A percentile compares a stretch with the other conserved stretches of the same genome.
Conservation (phyloP, 1,140 invertebrate species). For the Dendrolimus kikuchii region DNA sequence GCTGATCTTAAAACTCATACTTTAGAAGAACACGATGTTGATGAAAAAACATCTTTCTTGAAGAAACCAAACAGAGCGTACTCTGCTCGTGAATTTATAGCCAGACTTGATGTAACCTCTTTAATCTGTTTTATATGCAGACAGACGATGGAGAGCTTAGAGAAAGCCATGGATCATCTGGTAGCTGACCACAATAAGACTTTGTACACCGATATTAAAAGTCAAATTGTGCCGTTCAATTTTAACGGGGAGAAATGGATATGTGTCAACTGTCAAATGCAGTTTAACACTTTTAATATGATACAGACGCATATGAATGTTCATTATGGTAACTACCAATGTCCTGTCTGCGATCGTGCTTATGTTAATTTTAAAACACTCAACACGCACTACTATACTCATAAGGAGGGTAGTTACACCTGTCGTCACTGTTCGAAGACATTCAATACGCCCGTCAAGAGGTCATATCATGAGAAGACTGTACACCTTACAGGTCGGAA, state of each 20-base stretch:
- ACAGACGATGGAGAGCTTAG: conserved; percentile 9
- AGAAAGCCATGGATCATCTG: conserved; percentile 21
- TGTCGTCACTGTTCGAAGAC: conserved; percentile 37
- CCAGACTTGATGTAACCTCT: conserved; percentile 29
- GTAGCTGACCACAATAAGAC: conserved; percentile 10
- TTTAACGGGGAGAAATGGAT: conserved; percentile 20
- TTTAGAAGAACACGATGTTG: conserved; percentile 5
- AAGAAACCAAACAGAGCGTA: too few species aligned
- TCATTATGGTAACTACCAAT: conserved; percentile 44
- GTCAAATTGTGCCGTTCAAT: conserved; percentile 31
- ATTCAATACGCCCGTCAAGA: conserved; percentile 34
- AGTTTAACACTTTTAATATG: conserved; percentile 24
- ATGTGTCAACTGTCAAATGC: conserved; percentile 21
- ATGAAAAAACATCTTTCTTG: too few species aligned
- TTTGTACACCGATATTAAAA: conserved; percentile 24
- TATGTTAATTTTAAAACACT: conserved; percentile 35
- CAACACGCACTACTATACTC: conserved; percentile 25
- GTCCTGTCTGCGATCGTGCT: conserved; percentile 35
- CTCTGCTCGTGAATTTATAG: conserved; percentile 2
- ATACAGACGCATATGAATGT: conserved; percentile 43
- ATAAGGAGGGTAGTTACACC: conserved; percentile 30
- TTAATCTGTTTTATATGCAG: conserved; percentile 26
- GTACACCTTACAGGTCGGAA: conserved; percentile 33
- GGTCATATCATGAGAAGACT: conserved; percentile 32
- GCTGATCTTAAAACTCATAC: conserved; percentile 15